Base-by-base conservation (phyloP, 2,113 vertebrate species). In the Seriola rivoliana region DNA sequence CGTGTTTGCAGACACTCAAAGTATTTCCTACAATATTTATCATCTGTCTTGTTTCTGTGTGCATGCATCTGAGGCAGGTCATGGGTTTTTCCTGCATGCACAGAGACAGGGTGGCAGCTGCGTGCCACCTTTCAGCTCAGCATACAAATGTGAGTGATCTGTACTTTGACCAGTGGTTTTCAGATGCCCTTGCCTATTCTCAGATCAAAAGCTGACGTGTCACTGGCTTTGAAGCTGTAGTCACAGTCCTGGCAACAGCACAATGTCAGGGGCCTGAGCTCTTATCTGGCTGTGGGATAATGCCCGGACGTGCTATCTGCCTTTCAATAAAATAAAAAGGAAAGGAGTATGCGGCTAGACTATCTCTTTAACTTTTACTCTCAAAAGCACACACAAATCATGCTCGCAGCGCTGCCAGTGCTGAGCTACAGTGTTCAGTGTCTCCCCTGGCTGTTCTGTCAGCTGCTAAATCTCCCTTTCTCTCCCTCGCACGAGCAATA, bases 131-230 rank as follows among this genome's bases (percentile, higher is more conserved):
- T 59, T 79, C 60, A 60, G 71, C 69, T 67, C 78, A 23, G 80
- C 64, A 71, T 59, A 67, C 67, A 79, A 78, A 68, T 75, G 80
- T 32, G 67, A 81, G 72, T 23, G 66, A 79, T 38, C 76, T 74
- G 75, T 65, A 72, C 75, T 84, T 82, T 68, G 68, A 87, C 85
- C 87, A 62, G 70, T 52, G 68, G 63, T 81, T 87, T 79, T 79
- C 77, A 57, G 76, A 89, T 46, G 85, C 55, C 86, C 85, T 84
- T 87, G 87, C 91, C 86, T 85, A 80, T 88, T 66, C 86, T 73
- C 74, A 73, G 84, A 91, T 92, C 88, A 92, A 88, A 90, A 86
- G 85, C 90, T 84, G 91, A 91, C 62, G 65, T 87, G 88, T 87
- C 80, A 14, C 65, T 63, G 46, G 84, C 88, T 92, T 93, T 91